A percentile compares a stretch with the other conserved stretches of the same genome.
phyloP scores from a whole-genome alignment of 1,140 invertebrate species.

The Pteromalus puparum region DNA sequence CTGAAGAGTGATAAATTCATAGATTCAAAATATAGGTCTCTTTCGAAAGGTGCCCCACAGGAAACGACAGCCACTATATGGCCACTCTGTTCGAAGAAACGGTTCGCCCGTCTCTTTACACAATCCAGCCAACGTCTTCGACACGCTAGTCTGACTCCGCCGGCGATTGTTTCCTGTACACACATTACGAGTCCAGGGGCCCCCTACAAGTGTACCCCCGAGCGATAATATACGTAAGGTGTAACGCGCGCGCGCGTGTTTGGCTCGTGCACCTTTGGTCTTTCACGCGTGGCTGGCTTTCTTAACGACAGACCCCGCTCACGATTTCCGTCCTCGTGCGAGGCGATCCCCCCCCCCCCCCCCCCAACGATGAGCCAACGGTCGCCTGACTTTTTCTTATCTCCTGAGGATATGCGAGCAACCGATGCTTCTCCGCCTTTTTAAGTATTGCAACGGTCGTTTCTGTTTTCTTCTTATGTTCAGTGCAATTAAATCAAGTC shows the following conservation, averaged over 20 bases:
- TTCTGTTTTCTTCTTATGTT: background rate
- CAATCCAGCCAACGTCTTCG: slow-evolving; percentile 62
- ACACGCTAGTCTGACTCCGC: slow-evolving; percentile 46
- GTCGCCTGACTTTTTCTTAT: background rate
- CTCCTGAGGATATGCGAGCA: background rate
- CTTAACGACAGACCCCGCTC: slow-evolving; percentile 58
- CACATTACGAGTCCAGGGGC: slow-evolving; percentile 11
- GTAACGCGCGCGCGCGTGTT: slow-evolving; percentile 22
- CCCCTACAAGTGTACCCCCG: slow-evolving; percentile 63
- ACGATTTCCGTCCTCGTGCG: slow-evolving; percentile 40
- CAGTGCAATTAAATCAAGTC: background rate
- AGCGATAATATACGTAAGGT: slow-evolving; percentile 38
- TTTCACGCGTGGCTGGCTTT: slow-evolving; percentile 60
- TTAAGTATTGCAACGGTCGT: slow-evolving; percentile 31
- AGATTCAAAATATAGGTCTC: too few species aligned
- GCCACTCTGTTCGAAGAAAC: slow-evolving; percentile 19
- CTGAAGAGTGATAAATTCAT: too few species aligned
- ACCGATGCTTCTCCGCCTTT: slow-evolving; percentile 45
- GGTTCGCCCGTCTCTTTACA: slow-evolving; percentile 57
- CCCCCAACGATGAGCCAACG: slow-evolving; percentile 12
- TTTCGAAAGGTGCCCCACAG: too few species aligned
- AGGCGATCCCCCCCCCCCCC: background rate
- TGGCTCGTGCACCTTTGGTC: slow-evolving; percentile 27
- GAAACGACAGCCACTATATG: background rate
- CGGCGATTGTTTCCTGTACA: slow-evolving; percentile 34